These are phyloP conservation scores for Spodoptera frugiperda DNA, from an alignment of 1,140 invertebrate genomes.

Conservation along the genomic window DNA sequence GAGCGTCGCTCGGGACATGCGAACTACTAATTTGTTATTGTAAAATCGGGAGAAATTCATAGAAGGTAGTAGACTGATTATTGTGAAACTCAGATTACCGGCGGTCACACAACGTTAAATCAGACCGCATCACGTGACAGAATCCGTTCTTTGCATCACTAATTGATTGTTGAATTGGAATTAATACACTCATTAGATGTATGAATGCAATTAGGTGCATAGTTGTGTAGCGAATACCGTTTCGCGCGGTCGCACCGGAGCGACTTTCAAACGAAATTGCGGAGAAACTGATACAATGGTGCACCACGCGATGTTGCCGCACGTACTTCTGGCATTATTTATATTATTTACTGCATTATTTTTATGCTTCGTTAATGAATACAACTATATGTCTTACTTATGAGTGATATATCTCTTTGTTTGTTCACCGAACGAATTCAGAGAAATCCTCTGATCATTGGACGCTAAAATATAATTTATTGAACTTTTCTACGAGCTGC, in stretches of 20 bases:
- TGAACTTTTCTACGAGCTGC: no score
- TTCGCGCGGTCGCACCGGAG: constrained; percentile 71
- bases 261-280: constrained; percentile 80
- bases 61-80: constrained; percentile 22
- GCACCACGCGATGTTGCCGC: constrained; percentile 57
- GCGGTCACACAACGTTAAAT: constrained; percentile 49
- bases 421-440: no score
- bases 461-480: no score
- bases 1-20: constrained; percentile 40
- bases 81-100: constrained; percentile 54
- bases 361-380: constrained; percentile 24
- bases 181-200: constrained; percentile 74
- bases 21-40: constrained; percentile 53
- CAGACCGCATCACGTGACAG: constrained; percentile 57
- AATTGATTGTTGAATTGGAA: constrained; percentile 71
- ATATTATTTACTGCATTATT: constrained; percentile 37
- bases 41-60: constrained; percentile 47
- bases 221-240: constrained; percentile 74
- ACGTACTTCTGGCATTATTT: constrained; percentile 27
- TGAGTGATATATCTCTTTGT: no score
- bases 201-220: constrained; percentile 79
- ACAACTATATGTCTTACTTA: constrained; percentile 1
- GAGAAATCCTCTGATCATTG: no score
- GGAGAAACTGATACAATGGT: constrained; percentile 80
- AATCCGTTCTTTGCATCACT: constrained; percentile 63